A percentile compares a stretch with the other conserved stretches of the same genome.
Conservation (phyloP, 2,888 invertebrate genomes). For the Cataglyphis livida region DNA sequence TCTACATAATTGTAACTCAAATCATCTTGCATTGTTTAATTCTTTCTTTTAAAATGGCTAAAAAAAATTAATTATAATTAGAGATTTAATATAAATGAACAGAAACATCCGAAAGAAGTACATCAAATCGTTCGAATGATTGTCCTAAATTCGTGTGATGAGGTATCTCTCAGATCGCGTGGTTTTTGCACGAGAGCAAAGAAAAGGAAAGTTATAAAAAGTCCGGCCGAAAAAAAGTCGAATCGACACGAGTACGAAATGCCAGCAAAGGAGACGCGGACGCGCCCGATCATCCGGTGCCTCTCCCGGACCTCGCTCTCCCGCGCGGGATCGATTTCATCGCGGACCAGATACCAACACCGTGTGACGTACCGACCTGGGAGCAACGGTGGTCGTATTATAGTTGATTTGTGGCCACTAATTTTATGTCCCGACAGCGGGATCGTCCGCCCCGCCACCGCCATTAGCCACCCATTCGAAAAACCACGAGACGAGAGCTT, state of each 20-base stretch:
- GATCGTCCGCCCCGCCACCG: constrained; percentile 71
- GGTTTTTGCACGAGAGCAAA: constrained; percentile 27
- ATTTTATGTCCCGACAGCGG: constrained; percentile 79
- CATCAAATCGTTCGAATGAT: constrained; percentile 23
- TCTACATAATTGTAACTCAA: neutral
- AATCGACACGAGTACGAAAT: neutral
- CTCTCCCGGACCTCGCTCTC: neutral
- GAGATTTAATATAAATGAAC: neutral
- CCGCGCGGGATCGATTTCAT: constrained; percentile 25
- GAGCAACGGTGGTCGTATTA: constrained; percentile 72
- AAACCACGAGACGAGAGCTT: constrained; percentile 71
- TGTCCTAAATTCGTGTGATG: neutral
- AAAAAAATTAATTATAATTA: too few relatives aligned
- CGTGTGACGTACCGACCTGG: constrained; percentile 32
- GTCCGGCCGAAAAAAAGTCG: neutral
- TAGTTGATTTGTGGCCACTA: constrained; percentile 84
- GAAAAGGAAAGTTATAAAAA: constrained; percentile 23
- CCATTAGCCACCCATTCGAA: constrained; percentile 82
- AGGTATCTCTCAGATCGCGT: constrained; percentile 16
- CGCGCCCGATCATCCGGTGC: neutral
- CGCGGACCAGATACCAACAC: constrained; percentile 53
- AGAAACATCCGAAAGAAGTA: neutral
- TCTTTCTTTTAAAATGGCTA: too few relatives aligned
- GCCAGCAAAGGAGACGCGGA: constrained; percentile 2
- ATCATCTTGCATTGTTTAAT: neutral